Evolutionary conservation across 2,888 invertebrate species (phyloP).

Genomic region (Leptopilina myrica): DNA sequence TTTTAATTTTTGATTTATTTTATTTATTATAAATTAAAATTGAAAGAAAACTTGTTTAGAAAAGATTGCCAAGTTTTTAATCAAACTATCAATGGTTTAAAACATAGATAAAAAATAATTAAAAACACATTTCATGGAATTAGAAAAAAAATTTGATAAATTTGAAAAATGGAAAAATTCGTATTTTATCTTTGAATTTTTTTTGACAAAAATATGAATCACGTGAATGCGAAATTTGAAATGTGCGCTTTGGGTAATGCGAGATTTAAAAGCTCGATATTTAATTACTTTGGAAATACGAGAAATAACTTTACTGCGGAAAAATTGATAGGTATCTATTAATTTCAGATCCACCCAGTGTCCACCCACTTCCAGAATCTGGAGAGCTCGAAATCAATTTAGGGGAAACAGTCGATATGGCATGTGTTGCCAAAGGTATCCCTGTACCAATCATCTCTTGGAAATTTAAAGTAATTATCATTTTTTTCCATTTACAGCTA

Average conservation of each 20-base stretch:
- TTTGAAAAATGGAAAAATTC: neutral
- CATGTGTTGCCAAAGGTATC: constrained; percentile 84
- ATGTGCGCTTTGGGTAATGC: neutral
- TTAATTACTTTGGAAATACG: constrained; percentile 10
- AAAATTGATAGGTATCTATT: constrained; percentile 24
- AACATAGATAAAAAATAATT: no score
- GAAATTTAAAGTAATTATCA: constrained; percentile 78
- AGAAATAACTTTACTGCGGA: neutral
- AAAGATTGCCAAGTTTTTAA: no score
- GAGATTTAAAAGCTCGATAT: neutral
- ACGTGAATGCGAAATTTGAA: neutral
- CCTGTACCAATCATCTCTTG: constrained; percentile 86
- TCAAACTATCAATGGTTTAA: no score
- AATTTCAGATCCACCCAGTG: constrained; percentile 83
- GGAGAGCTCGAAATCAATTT: constrained; percentile 85
- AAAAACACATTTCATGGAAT: no score
- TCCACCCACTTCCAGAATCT: constrained; percentile 82
- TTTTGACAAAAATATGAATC: constrained; percentile 1
- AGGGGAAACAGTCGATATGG: constrained; percentile 86
- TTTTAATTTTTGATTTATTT: no score
- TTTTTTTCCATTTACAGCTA: no score
- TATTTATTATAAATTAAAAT: no score
- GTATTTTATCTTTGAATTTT: neutral
- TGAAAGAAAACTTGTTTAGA: no score
- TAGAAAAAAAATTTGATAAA: no score